Percentiles rank a stretch among this genome's conserved stretches.
phyloP scores from a whole-genome alignment of 2,113 vertebrate species.

The Noctilio leporinus region DNA sequence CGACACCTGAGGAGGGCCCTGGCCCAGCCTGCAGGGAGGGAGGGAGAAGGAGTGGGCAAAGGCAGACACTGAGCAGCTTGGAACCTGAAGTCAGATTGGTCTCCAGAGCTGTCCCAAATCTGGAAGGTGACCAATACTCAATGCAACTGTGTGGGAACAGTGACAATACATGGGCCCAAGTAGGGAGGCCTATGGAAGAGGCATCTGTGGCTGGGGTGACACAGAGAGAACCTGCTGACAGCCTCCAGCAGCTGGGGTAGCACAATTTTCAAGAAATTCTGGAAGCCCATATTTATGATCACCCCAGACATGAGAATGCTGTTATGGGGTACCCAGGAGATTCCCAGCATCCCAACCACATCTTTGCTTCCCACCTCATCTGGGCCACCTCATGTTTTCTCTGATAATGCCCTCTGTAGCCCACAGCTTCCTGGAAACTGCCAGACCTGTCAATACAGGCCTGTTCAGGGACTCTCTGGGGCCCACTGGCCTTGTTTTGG shows the following conservation, averaged over 20 bases:
- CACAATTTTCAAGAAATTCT: neutral
- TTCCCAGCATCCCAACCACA: neutral
- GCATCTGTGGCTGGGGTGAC: neutral
- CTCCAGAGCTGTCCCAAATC: neutral
- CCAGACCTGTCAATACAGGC: neutral
- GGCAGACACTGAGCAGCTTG: too few relatives aligned
- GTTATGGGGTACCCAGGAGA: neutral
- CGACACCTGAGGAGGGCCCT: neutral
- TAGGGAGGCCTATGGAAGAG: too few relatives aligned
- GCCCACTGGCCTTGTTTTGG: neutral
- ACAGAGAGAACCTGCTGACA: neutral
- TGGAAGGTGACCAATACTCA: neutral
- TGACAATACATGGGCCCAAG: neutral
- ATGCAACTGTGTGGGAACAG: neutral
- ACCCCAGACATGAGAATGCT: neutral
- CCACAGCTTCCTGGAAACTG: neutral
- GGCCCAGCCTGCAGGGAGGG: too few relatives aligned
- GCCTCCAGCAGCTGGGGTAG: neutral
- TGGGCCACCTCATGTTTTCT: neutral
- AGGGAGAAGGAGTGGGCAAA: neutral
- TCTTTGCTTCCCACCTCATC: neutral
- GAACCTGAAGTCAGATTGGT: neutral
- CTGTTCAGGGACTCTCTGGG: neutral
- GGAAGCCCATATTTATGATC: neutral
- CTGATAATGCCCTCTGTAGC: neutral